Base-by-base conservation (phyloP, 2,113 vertebrate genomes). In the Promerops cafer region DNA sequence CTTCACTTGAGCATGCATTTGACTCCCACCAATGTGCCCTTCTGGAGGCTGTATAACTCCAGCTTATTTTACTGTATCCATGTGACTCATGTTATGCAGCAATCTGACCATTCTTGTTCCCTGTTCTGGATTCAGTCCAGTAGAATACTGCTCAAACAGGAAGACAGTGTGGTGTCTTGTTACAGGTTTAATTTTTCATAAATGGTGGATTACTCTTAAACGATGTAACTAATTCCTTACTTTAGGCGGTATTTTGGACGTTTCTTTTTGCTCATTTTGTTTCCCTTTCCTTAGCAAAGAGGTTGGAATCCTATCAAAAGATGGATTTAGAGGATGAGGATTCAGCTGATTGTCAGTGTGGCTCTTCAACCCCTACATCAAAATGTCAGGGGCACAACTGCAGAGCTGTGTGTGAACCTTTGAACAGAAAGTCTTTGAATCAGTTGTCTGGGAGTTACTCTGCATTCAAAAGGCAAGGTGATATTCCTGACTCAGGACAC, bases 221-320 rank as follows among this genome's bases (percentile, higher is more conserved):
- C 39, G 63, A 3, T 44, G 7, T 77, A 71, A 33, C 45, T 35
- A 90, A 71, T 60, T 28, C 16, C 23, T 66, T 95, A n/a, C n/a
- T 76, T 45, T 20, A 78, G 26, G 17, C 10, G 3, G 11, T 86
- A 22, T 68, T 91, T 68, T 87, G 65, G 22, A 65, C 10, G 9
- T 59, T 77, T 74, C 5, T 63, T 88, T 80, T 81, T 88, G 45
- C 21, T 90, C 1, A 4, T 71, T 70, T 56, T 87, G 9, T 79
- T 92, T 90, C 19, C 6, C 26, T 94, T 70, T 94, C 77, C n/a
- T 24, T 80, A 99, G 98, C 98, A 39, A 98, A 95, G 84, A 97
- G 98, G 53, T 96, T 99, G 53, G 97, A 99, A 90, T 98, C 98
- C 59, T 99, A 99, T 60, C 97, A 98, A 95, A 97, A 97, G 17